Evolutionary conservation across 2,113 vertebrate species (phyloP).

Genomic region (Corynorhinus townsendii): DNA sequence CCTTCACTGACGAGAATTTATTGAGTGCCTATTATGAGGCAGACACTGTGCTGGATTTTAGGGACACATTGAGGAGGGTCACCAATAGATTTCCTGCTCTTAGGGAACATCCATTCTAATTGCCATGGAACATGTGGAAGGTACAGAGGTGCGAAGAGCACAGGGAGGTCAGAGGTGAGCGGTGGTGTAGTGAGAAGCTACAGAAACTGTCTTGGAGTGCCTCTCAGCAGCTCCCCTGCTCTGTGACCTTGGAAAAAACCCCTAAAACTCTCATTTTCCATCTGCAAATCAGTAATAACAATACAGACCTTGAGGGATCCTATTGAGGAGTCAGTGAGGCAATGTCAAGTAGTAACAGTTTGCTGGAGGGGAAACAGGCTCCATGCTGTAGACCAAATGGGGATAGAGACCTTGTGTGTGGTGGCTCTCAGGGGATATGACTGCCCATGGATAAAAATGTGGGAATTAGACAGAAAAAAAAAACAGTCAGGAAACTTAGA

Average conservation of each 20-base stretch:
- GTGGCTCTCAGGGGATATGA: background rate
- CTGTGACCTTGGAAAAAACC: background rate
- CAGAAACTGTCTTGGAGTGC: accelerated
- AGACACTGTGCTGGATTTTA: background rate
- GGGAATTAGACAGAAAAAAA: background rate
- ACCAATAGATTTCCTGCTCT: background rate
- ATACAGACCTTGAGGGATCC: no score
- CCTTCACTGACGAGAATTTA: background rate
- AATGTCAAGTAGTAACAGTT: background rate
- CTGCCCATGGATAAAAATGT: background rate
- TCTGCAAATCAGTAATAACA: background rate
- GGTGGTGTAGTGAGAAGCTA: background rate
- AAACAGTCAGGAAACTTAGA: background rate
- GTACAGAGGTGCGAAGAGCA: accelerated
- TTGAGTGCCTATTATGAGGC: background rate
- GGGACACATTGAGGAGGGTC: background rate
- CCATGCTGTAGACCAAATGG: background rate
- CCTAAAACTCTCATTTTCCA: background rate
- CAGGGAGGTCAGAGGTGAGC: background rate
- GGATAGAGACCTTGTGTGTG: background rate
- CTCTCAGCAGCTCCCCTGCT: background rate
- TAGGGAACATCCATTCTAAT: background rate
- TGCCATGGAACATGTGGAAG: background rate
- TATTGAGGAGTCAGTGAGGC: background rate
- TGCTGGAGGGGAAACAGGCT: background rate